phyloP scores from a whole-genome alignment of 2,113 vertebrate species.

The Nothocercus nigrocapillus region DNA sequence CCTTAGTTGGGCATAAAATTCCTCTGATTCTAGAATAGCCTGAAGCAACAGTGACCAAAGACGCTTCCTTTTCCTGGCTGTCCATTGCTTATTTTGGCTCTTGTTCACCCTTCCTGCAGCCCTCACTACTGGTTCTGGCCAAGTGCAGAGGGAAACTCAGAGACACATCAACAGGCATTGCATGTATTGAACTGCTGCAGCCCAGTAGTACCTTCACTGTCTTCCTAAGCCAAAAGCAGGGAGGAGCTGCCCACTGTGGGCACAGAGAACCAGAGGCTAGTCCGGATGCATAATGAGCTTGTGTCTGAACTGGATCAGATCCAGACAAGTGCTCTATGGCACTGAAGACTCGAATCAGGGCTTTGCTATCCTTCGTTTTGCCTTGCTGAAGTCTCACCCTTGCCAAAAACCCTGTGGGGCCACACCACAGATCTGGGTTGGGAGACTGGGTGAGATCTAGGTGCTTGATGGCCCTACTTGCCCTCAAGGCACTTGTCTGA shows the following conservation, averaged over 20 bases:
- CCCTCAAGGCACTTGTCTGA: accelerated
- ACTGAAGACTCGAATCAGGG: background rate
- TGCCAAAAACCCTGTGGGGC: accelerated
- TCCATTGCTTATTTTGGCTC: background rate
- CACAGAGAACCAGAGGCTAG: accelerated
- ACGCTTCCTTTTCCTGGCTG: background rate
- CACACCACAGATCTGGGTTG: background rate
- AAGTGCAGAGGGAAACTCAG: background rate
- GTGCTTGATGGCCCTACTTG: background rate
- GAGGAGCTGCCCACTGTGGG: background rate
- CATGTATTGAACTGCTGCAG: accelerated
- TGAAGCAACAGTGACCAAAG: background rate
- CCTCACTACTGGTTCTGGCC: background rate
- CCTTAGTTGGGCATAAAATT: background rate
- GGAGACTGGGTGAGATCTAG: background rate
- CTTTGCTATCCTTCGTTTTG: background rate
- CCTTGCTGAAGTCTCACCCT: background rate
- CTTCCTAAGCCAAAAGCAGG: background rate
- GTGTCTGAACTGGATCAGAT: background rate
- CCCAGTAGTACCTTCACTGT: accelerated
- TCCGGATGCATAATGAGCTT: background rate
- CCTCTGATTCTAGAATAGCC: background rate
- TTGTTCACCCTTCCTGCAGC: background rate
- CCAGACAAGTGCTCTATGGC: background rate
- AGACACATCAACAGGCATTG: accelerated